phyloP scores from a whole-genome alignment of 2,888 invertebrate species.

The Atethmia centrago region DNA sequence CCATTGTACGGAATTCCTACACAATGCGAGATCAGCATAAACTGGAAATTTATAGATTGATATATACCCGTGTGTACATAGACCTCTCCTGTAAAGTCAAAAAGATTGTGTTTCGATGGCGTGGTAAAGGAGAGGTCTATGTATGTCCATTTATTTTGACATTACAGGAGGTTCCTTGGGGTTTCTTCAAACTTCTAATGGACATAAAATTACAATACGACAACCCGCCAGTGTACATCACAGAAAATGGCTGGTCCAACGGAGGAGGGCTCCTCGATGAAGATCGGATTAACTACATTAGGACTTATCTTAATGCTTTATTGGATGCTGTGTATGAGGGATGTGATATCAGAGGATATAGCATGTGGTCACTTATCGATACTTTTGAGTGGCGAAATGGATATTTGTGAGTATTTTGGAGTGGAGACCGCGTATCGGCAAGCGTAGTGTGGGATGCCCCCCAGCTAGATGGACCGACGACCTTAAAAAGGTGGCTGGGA shows the following conservation, averaged over 20 bases:
- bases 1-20: no score
- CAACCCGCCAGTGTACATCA: constrained; percentile 90
- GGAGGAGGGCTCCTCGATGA: constrained; percentile 85
- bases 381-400: constrained; percentile 92
- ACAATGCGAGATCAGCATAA: no score
- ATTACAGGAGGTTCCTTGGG: constrained; percentile 90
- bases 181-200: constrained; percentile 89
- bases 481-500: no score
- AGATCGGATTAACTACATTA: constrained; percentile 82
- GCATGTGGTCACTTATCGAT: constrained; percentile 92
- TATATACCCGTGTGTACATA: no score
- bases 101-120: no score
- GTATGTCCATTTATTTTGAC: no score
- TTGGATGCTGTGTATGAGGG: constrained; percentile 86
- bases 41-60: no score
- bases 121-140: no score
- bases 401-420: constrained; percentile 88
- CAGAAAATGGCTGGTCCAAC: constrained; percentile 91
- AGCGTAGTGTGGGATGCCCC: no score
- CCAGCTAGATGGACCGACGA: no score
- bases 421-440: no score
- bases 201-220: constrained; percentile 87
- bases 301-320: constrained; percentile 84
- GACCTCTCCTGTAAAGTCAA: no score
- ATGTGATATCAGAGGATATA: constrained; percentile 88